Evolutionary conservation across 2,888 invertebrate species (phyloP), one percentile per base, ranked within the genome.

Genomic region (Ischnura elegans): DNA sequence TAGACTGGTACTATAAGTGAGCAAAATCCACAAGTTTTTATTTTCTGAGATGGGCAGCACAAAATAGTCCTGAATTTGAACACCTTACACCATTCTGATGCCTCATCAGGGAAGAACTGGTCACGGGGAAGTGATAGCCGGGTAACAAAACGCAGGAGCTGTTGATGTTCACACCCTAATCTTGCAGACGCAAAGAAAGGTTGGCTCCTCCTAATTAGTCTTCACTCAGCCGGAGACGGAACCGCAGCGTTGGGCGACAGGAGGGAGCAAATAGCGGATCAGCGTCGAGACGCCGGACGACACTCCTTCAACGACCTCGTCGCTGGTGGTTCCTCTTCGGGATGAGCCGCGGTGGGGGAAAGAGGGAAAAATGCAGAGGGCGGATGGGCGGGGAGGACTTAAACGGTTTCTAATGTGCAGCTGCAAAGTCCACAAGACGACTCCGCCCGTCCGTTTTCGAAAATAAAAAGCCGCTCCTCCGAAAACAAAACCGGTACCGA

Each of bases 361-460:
- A 16, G 13, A 36, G 29, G 6, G 36, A 16, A 8, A 36, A 5
- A 25, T 29, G 36, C 13, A 13, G 16, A 13, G 36, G 36, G 76
- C 10, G 76, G 36, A 76, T 76, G 76, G 76, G 76, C 29, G 36
- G 4, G 76, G 29, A 1, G 51, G 51, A 87, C 87, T 87, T 45
- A 86, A 86, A 86, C 43, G 45, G 86, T 86, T 86, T 55, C 87
- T 42, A 42, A 55, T 42, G 87, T 42, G 51, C 42, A 25, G 55
- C 87, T 51, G 36, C 87, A 19, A 87, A 87, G 55, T 61, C 36
- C 42, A 46, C 8, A 21, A 25, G 51, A 36, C 55, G 55, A 87
- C 51, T 51, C 55, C 36, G 1, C 55, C 55, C 25, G 87, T 76
- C 76, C 13, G 76, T 76, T 76, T 76, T 76, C 10, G 16, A 76